phyloP scores from a whole-genome alignment of 2,888 invertebrate genomes.

The Frankliniella intonsa region DNA sequence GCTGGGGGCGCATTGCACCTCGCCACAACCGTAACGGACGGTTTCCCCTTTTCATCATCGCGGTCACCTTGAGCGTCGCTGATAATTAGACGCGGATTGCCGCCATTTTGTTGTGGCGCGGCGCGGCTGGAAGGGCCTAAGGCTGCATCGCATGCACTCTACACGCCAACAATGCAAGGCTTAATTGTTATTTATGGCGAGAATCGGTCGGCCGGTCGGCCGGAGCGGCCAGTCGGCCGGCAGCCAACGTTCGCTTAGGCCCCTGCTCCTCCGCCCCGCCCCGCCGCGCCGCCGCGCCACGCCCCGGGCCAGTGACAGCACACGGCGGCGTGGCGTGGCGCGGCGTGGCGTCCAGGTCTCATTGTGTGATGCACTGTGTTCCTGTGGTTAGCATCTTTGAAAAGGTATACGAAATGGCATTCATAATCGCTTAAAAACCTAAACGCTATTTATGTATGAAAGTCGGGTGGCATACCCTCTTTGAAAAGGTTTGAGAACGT shows the following conservation, averaged over 20 bases:
- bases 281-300: not conserved
- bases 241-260: not conserved
- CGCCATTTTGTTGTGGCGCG: not conserved
- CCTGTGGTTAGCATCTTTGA: too few relatives aligned
- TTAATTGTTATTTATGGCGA: conserved; percentile 27
- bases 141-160: conserved; percentile 4
- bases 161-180: conserved; percentile 24
- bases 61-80: too few relatives aligned
- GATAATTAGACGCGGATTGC: too few relatives aligned
- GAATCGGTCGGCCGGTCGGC: conserved; percentile 3
- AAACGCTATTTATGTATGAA: too few relatives aligned
- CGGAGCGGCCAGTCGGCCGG: not conserved
- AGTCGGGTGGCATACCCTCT: too few relatives aligned
- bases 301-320: not conserved
- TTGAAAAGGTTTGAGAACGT: too few relatives aligned
- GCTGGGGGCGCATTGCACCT: not conserved
- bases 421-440: too few relatives aligned
- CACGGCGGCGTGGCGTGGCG: not conserved
- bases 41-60: not conserved
- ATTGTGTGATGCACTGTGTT: not conserved
- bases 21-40: not conserved
- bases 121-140: not conserved
- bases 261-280: not conserved
- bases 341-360: not conserved
- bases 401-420: too few relatives aligned